These are phyloP conservation scores for Sympetrum striolatum DNA, from an alignment of 2,888 invertebrate species.

Conservation along the genomic window DNA sequence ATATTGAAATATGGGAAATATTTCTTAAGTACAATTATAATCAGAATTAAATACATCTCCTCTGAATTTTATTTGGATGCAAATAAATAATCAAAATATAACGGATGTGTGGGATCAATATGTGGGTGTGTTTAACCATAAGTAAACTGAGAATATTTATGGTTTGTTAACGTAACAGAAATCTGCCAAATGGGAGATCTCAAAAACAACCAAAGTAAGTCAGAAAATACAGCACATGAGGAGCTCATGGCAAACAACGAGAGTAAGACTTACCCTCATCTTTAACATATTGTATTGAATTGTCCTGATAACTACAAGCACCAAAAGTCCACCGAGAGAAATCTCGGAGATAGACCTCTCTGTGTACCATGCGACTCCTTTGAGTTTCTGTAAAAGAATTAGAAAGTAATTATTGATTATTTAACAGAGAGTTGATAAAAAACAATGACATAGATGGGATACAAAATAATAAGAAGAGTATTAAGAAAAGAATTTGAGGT, in stretches of 20 bases:
- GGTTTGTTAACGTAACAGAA: no score
- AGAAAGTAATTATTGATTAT: neutral
- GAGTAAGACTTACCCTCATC: constrained; percentile 70
- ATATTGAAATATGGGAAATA: no score
- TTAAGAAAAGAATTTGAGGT: neutral
- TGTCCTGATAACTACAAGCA: constrained; percentile 93
- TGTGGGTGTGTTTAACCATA: no score
- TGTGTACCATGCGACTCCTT: constrained; percentile 91
- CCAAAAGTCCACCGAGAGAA: constrained; percentile 90
- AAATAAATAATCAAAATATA: no score
- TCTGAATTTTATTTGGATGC: no score
- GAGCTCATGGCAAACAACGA: neutral
- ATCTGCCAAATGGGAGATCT: no score
- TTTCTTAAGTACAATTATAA: no score
- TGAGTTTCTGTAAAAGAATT: constrained; percentile 72
- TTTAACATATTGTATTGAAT: constrained; percentile 97
- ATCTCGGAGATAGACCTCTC: constrained; percentile 91
- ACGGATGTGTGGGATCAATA: no score
- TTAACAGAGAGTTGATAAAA: neutral
- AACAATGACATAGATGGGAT: neutral
- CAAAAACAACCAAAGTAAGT: no score
- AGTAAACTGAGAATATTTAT: no score
- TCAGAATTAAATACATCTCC: no score
- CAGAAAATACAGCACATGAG: no score
- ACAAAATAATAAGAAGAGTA: neutral